Percentiles rank a stretch among this genome's conserved stretches.
phyloP scores from a whole-genome alignment of 2,888 invertebrate species.

The Corbicula japonica region DNA sequence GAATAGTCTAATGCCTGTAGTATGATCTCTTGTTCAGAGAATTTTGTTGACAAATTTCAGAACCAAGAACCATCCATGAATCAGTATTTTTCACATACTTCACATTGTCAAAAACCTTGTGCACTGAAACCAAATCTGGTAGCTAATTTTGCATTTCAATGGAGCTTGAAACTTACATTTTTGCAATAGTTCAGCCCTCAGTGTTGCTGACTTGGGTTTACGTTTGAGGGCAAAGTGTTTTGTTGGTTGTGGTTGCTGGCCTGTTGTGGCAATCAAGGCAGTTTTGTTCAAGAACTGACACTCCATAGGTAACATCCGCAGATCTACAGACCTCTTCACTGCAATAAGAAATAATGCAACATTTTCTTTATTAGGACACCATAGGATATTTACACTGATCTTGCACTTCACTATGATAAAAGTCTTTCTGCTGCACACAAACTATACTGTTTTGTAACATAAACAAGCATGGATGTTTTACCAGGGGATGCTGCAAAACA shows the following conservation, averaged over 20 bases:
- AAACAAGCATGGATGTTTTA: background rate
- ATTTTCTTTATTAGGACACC: too few species aligned
- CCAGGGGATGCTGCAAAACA: too few species aligned
- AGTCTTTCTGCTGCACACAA: background rate
- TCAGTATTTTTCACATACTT: too few species aligned
- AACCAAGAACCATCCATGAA: too few species aligned
- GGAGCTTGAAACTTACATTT: constrained; percentile 89
- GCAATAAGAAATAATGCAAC: constrained; percentile 35
- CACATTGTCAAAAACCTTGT: too few species aligned
- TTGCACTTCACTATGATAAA: too few species aligned
- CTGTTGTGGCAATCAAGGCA: constrained; percentile 94
- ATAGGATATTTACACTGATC: too few species aligned
- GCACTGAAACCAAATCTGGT: too few species aligned
- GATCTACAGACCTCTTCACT: constrained; percentile 82
- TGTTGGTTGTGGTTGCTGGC: constrained; percentile 90
- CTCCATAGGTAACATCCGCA: constrained; percentile 94
- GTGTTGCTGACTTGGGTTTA: constrained; percentile 97
- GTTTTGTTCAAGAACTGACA: constrained; percentile 98
- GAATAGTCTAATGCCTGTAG: too few species aligned
- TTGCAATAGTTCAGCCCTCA: constrained; percentile 95
- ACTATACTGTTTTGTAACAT: background rate
- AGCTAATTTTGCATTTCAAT: too few species aligned
- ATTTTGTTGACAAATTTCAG: too few species aligned
- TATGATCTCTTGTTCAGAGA: too few species aligned
- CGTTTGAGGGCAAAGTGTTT: constrained; percentile 97